Evolutionary conservation across 2,888 invertebrate genomes (phyloP).

Genomic region (Eupelmus urozonus): DNA sequence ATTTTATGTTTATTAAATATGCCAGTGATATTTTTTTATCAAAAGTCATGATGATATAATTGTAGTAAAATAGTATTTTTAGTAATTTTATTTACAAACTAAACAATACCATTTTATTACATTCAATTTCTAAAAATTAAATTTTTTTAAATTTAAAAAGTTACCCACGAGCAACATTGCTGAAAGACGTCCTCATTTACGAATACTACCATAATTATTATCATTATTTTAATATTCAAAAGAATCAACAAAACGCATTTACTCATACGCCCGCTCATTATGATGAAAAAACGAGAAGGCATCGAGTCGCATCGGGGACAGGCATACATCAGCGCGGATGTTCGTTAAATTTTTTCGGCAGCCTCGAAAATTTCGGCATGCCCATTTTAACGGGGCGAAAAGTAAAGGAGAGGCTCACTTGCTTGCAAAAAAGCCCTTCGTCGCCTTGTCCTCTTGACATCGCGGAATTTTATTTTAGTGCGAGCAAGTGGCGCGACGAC

Average conservation of each 20-base stretch:
- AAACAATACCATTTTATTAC: too few relatives aligned
- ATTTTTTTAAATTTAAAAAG: too few relatives aligned
- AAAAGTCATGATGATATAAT: too few relatives aligned
- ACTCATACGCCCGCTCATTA: neutral
- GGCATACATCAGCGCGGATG: neutral
- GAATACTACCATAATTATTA: too few relatives aligned
- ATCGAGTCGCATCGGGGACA: neutral
- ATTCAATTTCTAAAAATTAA: too few relatives aligned
- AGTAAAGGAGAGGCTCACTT: neutral
- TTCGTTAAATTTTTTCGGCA: conserved; percentile 15
- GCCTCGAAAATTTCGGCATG: neutral
- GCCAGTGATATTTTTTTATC: too few relatives aligned
- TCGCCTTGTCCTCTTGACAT: conserved; percentile 5
- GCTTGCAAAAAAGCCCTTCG: conserved; percentile 1
- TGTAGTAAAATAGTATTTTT: too few relatives aligned
- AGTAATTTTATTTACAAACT: too few relatives aligned
- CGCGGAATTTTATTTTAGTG: conserved; percentile 32
- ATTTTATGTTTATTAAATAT: too few relatives aligned
- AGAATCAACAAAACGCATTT: neutral
- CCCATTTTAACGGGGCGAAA: conserved; percentile 3
- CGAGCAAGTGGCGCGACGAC: neutral
- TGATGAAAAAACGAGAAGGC: neutral
- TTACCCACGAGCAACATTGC: too few relatives aligned
- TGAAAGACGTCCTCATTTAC: too few relatives aligned
- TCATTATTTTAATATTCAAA: neutral